Base-by-base conservation (phyloP, 1,140 invertebrate genomes). In the Lerema accius region DNA sequence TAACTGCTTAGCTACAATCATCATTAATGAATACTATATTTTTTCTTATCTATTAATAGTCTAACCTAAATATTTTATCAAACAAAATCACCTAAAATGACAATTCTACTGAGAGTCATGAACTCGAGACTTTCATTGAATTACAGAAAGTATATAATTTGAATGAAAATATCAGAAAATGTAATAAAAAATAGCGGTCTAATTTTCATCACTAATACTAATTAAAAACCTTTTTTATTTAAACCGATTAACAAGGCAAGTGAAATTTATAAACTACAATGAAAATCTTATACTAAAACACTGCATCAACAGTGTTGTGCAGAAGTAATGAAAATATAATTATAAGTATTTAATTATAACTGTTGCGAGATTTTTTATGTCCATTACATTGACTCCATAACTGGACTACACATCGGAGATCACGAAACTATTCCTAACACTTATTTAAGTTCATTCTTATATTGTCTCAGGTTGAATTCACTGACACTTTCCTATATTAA, bases 341-440 rank as follows among this genome's bases (percentile, higher is more conserved):
- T 45, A 28, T 35, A 15, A 43, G n/a, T 43, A n/a, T 58, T 37
- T 39, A 46, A 23, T 59, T 32, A 14, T 37, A 37, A 17, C 2
- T 37, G 10, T 37, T 48, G 28, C 55, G 55, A 59, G 55, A 59
- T 59, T 59, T 45, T 58, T 48, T 48, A 32, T 53, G 50, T 73
- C 58, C 71, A 69, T 71, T 73, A 71, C 78, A 55, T 46, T 39
- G 42, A 69, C 76, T 74, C 70, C 73, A 69, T 64, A 70, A 73
- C 70, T 72, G 71, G 68, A 73, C 73, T 80, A 48, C 26, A 59
- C 43, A 48, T n/a, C 19, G 55, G 80, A 86, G 86, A 89, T 89
- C 86, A 89, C 78, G 66, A 78, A 73, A 80, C 79, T 89, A 86
- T 77, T 66, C 40, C 78, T 89, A 89, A 80, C 76, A 70, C 78